Evolutionary conservation across 2,888 invertebrate species (phyloP), one percentile per base, ranked within the genome.

Genomic region (Cheilosia impressa): DNA sequence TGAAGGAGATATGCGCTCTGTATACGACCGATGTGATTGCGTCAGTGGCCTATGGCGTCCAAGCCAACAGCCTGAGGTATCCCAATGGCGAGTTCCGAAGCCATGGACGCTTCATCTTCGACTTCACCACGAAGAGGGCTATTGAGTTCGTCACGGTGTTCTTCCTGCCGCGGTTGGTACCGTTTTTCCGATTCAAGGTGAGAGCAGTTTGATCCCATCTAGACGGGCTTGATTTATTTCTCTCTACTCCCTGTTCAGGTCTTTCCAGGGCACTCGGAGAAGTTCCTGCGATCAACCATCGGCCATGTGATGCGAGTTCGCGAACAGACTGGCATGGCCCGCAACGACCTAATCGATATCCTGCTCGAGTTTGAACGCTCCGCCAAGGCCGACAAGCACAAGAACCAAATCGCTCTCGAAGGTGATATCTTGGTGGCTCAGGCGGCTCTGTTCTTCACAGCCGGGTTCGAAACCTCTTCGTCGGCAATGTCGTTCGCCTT

Each of bases 1-100:
- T 91, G 50, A 91, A 91, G 63, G 92, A 92, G 73, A 87, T 92
- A 10, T 91, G 91, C 53, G 91, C 92, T 0, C 88, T 89, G 0
- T 92, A 89, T 57, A 92, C 92, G 10, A 92, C 92, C 2, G 93
- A 93, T 85, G 90, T 93, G 1, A 93, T 93, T 75, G 92, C 92
- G 4, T 92, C 92, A 0, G 92, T 93, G 1, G 93, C 93, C 1
- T 93, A 91, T 55, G 93, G 93, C 0, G 89, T 93, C 0, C 90
- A 91, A 65, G 93, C 92, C 1, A 93, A 93, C 80, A 92, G 92
- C 2, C 89, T 93, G 19, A 90, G 90, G 15, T 88, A 92, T 63
- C 91, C 92, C 0, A 89, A 93, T 13, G 90, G 92, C 0, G 91
- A 92, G 52, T 93, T 93, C 72, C 92, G 93, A 0, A 89, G 89